Conservation (phyloP, 1,140 invertebrate species). For the Dryas iulia region DNA sequence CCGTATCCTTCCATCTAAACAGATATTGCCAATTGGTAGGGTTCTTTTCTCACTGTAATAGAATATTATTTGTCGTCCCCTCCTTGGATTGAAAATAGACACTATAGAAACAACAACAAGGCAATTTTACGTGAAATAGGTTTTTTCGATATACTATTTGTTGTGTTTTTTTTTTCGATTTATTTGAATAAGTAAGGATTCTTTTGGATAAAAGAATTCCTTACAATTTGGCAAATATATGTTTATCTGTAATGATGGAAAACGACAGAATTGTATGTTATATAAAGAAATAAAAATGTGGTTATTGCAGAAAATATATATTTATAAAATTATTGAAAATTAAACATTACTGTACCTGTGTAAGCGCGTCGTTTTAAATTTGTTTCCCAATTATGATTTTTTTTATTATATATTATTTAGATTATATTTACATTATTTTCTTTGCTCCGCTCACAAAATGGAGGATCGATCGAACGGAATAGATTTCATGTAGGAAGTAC, state of each 20-base stretch:
- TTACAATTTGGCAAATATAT: background rate
- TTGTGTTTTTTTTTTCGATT: background rate
- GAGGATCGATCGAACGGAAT: too few relatives aligned
- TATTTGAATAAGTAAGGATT: background rate
- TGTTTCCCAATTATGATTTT: too few relatives aligned
- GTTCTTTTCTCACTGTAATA: slow-evolving; percentile 28
- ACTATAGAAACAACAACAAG: background rate
- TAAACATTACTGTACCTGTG: too few relatives aligned
- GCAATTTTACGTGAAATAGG: background rate
- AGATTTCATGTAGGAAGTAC: too few relatives aligned
- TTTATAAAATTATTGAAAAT: too few relatives aligned
- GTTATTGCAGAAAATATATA: too few relatives aligned
- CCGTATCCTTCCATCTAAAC: slow-evolving; percentile 40
- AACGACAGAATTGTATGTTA: too few relatives aligned
- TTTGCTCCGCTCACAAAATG: too few relatives aligned
- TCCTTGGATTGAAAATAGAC: background rate
- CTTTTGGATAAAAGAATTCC: background rate
- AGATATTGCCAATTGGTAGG: slow-evolving; percentile 30
- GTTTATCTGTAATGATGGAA: background rate
- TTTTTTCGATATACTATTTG: background rate
- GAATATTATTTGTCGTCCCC: slow-evolving; percentile 6
- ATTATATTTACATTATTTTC: too few relatives aligned
- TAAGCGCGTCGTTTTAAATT: too few relatives aligned
- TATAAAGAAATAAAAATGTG: too few relatives aligned
- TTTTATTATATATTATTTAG: too few relatives aligned